A percentile compares a stretch with the other conserved stretches of the same genome.
Evolutionary conservation across 2,113 vertebrate genomes (phyloP).

Genomic region (Hypomesus transpacificus): DNA sequence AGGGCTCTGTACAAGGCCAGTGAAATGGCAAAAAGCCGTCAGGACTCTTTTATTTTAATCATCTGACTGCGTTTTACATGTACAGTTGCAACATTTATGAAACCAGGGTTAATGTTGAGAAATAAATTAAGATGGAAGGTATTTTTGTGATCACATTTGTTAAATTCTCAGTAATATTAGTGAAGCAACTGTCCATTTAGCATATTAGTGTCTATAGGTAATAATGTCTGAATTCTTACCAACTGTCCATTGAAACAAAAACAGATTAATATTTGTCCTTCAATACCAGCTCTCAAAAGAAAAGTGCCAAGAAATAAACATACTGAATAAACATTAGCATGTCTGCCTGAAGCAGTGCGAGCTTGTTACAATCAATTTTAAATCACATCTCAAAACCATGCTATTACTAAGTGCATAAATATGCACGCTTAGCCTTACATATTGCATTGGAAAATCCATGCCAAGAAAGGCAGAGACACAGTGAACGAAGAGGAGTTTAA

Average conservation of each 20-base stretch:
- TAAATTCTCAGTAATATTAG: neutral
- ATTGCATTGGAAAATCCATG: neutral
- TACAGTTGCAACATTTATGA: no score
- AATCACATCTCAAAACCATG: neutral
- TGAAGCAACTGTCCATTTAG: neutral
- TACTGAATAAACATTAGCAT: neutral
- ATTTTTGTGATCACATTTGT: no score
- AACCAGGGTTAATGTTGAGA: no score
- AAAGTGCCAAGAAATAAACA: neutral
- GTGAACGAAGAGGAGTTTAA: neutral
- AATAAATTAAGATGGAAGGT: no score
- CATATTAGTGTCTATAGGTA: neutral
- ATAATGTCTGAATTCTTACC: neutral
- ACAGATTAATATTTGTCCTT: neutral
- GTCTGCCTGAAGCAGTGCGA: neutral
- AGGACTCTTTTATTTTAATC: slow-evolving; percentile 29
- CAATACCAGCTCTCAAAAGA: neutral
- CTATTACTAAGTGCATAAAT: neutral
- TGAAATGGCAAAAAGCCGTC: slow-evolving; percentile 42
- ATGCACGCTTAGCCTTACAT: neutral
- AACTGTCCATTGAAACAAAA: neutral
- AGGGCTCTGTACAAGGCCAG: slow-evolving; percentile 23
- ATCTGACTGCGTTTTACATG: no score
- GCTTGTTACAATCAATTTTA: neutral
- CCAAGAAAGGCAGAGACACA: neutral